These are phyloP conservation scores for Drosophila ercepeae DNA, from an alignment of 1,140 invertebrate species.

Conservation along the genomic window DNA sequence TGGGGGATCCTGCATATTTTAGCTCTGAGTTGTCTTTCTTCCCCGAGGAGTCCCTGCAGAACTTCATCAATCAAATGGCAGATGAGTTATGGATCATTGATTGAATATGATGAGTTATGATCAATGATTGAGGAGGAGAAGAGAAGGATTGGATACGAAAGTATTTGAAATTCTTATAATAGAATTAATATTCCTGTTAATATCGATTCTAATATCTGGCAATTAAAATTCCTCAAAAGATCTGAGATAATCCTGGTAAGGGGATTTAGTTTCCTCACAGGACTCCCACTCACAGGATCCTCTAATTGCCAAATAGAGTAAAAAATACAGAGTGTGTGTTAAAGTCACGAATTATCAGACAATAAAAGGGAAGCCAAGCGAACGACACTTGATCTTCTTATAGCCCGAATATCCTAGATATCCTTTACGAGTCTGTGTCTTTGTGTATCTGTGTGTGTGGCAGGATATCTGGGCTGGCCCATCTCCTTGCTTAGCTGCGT, in stretches of 20 bases:
- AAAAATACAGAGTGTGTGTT: conserved; percentile 14
- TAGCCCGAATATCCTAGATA: background rate
- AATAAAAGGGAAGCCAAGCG: conserved; percentile 38
- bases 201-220: too few relatives aligned
- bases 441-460: background rate
- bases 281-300: conserved; percentile 7
- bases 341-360: conserved; percentile 55
- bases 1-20: conserved; percentile 30
- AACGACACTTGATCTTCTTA: conserved; percentile 58
- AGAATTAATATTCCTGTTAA: too few relatives aligned
- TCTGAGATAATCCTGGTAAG: background rate
- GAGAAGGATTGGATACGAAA: too few relatives aligned
- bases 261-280: conserved; percentile 9
- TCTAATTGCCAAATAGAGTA: conserved; percentile 30
- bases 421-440: conserved; percentile 1
- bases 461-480: conserved; percentile 31
- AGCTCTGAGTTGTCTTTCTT: conserved; percentile 4
- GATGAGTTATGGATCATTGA: conserved; percentile 14
- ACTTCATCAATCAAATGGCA: conserved; percentile 40
- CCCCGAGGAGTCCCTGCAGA: conserved; percentile 1
- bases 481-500: conserved; percentile 27
- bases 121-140: background rate
- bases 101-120: conserved; percentile 18
- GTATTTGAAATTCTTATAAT: too few relatives aligned
- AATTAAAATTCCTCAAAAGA: conserved; percentile 7